Percentiles rank a stretch among this genome's conserved stretches.
phyloP scores from a whole-genome alignment of 2,888 invertebrate genomes.

The Agrochola litura region DNA sequence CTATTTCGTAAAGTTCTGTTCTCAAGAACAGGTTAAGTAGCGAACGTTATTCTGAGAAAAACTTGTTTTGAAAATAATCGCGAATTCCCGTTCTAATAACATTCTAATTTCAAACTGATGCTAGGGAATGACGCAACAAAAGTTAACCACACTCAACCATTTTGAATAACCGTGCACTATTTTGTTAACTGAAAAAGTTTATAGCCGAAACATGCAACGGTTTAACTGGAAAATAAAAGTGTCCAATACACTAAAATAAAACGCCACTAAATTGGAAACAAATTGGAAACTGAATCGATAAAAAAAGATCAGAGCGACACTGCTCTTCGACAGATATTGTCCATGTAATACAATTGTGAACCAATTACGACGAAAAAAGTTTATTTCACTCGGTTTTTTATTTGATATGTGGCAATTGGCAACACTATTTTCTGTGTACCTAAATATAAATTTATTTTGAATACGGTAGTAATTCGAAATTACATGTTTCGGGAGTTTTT shows the following conservation, averaged over 20 bases:
- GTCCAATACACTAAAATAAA: constrained; percentile 39
- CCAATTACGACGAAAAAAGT: constrained; percentile 22
- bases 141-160: not conserved
- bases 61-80: too few species aligned
- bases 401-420: constrained; percentile 8
- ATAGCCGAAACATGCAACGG: not conserved
- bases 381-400: not conserved
- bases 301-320: constrained; percentile 29
- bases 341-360: constrained; percentile 16
- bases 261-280: constrained; percentile 42
- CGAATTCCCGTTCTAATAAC: too few species aligned
- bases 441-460: not conserved
- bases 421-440: not conserved
- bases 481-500: not conserved
- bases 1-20: not conserved
- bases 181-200: not conserved
- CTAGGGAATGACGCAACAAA: not conserved
- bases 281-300: constrained; percentile 53
- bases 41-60: too few species aligned
- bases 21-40: not conserved
- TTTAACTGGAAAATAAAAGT: constrained; percentile 26
- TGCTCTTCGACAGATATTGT: constrained; percentile 37
- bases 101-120: too few species aligned
- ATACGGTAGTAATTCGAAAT: not conserved
- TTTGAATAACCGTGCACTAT: not conserved